Percentiles rank a stretch among this genome's conserved stretches.
These are phyloP conservation scores for Theretra japonica DNA, from an alignment of 2,888 invertebrate genomes.

Conservation along the genomic window DNA sequence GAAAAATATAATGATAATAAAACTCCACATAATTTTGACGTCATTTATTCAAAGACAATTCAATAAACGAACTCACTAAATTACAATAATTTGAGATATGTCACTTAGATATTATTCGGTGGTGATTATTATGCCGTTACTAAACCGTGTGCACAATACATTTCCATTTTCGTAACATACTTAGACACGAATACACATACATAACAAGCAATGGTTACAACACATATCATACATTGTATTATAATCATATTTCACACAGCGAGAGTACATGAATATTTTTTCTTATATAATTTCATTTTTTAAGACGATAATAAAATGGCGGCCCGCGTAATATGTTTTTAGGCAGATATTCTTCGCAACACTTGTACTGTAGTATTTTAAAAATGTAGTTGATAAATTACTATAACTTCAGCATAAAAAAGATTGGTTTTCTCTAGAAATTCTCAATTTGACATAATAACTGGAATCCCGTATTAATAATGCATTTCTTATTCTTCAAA, in stretches of 20 bases:
- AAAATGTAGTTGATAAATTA: too few species aligned
- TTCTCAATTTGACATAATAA: too few species aligned
- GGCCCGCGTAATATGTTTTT: not conserved
- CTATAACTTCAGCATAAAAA: too few species aligned
- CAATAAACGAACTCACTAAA: conserved; percentile 83
- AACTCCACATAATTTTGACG: conserved; percentile 53
- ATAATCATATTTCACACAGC: not conserved
- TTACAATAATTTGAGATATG: conserved; percentile 84
- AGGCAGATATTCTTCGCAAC: not conserved
- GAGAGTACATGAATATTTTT: conserved; percentile 16
- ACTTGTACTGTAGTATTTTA: too few species aligned
- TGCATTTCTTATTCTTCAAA: too few species aligned
- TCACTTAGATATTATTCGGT: conserved; percentile 76
- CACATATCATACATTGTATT: conserved; percentile 8
- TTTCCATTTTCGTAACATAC: conserved; percentile 37
- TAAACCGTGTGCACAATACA: conserved; percentile 38
- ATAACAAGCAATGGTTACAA: conserved; percentile 28
- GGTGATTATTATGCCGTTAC: conserved; percentile 65
- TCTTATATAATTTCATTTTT: conserved; percentile 11
- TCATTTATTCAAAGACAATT: conserved; percentile 85
- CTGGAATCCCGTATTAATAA: too few species aligned
- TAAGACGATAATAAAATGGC: not conserved
- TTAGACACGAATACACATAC: conserved; percentile 29
- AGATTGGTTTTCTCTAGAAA: too few species aligned
- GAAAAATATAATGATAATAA: not conserved